phyloP scores from a whole-genome alignment of 2,888 invertebrate species.

The Eugnorisma glareosa region DNA sequence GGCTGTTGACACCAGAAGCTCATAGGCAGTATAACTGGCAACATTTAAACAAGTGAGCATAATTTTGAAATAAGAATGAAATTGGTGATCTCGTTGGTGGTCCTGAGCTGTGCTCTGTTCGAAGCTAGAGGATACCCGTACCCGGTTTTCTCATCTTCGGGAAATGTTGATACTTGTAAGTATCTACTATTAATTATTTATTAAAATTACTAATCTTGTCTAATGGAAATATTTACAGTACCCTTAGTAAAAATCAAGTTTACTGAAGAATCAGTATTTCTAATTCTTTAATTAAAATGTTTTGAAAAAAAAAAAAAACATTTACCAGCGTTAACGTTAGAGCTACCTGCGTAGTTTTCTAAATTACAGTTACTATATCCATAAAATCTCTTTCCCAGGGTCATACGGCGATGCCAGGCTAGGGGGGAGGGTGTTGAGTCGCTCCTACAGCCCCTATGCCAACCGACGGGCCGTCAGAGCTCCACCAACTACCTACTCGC shows the following conservation, averaged over 20 bases:
- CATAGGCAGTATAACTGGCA: conserved; percentile 72
- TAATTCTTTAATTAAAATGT: neutral
- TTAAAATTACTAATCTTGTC: neutral
- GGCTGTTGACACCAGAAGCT: conserved; percentile 75
- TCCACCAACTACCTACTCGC: conserved; percentile 84
- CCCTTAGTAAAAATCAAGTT: neutral
- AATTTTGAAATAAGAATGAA: conserved; percentile 73
- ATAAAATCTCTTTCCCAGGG: conserved; percentile 72
- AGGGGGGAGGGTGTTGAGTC: conserved; percentile 83
- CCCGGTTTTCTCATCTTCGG: conserved; percentile 79
- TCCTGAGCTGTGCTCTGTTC: conserved; percentile 77
- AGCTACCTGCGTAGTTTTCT: neutral
- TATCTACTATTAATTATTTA: conserved; percentile 40
- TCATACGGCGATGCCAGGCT: conserved; percentile 82
- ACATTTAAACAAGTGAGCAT: conserved; percentile 67
- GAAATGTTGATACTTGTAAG: conserved; percentile 84
- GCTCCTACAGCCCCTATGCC: conserved; percentile 85
- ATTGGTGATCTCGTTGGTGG: conserved; percentile 70
- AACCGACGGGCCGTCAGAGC: conserved; percentile 76
- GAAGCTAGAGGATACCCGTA: conserved; percentile 79
- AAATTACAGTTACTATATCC: neutral
- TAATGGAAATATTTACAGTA: neutral
- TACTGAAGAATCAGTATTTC: no score
- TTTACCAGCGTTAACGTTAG: neutral
- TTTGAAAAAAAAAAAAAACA: neutral